Percentiles rank a stretch among this genome's conserved stretches.
Conservation (phyloP, 2,888 invertebrate species). For the Lasioglossum lativentre region DNA sequence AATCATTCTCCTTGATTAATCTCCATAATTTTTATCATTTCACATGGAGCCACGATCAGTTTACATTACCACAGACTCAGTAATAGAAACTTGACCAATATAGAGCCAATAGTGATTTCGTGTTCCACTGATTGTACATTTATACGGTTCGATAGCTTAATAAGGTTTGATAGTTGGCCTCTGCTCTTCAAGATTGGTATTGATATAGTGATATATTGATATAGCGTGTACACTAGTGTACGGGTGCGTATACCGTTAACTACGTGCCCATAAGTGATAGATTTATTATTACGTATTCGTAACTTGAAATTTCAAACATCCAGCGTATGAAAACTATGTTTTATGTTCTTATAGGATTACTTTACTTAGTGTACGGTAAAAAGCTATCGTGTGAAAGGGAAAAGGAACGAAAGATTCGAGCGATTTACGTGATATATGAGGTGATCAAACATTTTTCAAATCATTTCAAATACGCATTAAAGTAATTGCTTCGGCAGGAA, state of each 20-base stretch:
- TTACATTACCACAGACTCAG: neutral
- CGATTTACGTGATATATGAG: neutral
- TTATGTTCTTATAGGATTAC: neutral
- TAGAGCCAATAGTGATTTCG: neutral
- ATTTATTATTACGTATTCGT: neutral
- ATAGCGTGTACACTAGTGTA: neutral
- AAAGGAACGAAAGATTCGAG: neutral
- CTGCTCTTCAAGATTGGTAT: conserved; percentile 1
- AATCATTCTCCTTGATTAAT: neutral
- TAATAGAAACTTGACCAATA: conserved; percentile 3
- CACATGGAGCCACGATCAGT: neutral
- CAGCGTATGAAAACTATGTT: neutral
- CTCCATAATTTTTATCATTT: neutral
- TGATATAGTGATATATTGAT: neutral
- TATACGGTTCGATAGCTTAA: neutral
- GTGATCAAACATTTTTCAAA: neutral
- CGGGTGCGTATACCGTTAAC: conserved; percentile 2
- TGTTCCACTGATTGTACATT: neutral
- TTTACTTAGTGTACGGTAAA: neutral
- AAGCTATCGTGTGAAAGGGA: neutral
- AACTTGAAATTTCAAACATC: neutral
- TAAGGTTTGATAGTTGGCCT: neutral
- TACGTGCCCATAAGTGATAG: neutral
- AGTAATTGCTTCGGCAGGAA: neutral
- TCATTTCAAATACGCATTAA: neutral